Evolutionary conservation across 2,113 vertebrate species (phyloP).

Genomic region (Coregonus clupeaformis): DNA sequence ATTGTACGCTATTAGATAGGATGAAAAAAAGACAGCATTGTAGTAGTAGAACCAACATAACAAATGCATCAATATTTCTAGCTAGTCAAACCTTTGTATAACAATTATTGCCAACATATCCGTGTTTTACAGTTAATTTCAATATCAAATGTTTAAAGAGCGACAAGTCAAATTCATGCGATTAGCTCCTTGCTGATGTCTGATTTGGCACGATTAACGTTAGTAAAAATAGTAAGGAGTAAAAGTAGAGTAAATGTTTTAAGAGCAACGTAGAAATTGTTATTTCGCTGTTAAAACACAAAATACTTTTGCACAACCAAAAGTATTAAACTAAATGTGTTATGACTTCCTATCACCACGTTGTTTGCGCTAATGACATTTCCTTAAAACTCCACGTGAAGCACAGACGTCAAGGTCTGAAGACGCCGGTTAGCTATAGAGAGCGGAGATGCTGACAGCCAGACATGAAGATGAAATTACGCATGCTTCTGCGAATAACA

Average conservation of each 20-base stretch:
- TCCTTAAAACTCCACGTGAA: constrained; percentile 72
- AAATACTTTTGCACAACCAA: not conserved
- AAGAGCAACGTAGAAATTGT: not conserved
- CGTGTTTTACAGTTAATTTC: too few relatives aligned
- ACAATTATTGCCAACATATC: too few relatives aligned
- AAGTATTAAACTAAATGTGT: not conserved
- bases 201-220: not conserved
- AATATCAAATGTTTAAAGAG: too few relatives aligned
- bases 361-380: constrained; percentile 35
- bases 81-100: too few relatives aligned
- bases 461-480: constrained; percentile 7
- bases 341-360: constrained; percentile 1
- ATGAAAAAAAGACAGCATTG: too few relatives aligned
- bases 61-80: too few relatives aligned
- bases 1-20: too few relatives aligned
- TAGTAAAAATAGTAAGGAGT: not conserved
- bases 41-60: too few relatives aligned
- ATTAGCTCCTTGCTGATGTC: too few relatives aligned
- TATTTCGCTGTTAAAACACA: not conserved
- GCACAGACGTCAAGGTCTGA: constrained; percentile 57
- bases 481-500: constrained; percentile 37
- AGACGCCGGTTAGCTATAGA: constrained; percentile 51
- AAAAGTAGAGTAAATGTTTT: not conserved
- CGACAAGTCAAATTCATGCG: too few relatives aligned
- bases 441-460: constrained; percentile 56